Evolutionary conservation across 2,888 invertebrate species (phyloP).

Genomic region (Pandemis corylana): DNA sequence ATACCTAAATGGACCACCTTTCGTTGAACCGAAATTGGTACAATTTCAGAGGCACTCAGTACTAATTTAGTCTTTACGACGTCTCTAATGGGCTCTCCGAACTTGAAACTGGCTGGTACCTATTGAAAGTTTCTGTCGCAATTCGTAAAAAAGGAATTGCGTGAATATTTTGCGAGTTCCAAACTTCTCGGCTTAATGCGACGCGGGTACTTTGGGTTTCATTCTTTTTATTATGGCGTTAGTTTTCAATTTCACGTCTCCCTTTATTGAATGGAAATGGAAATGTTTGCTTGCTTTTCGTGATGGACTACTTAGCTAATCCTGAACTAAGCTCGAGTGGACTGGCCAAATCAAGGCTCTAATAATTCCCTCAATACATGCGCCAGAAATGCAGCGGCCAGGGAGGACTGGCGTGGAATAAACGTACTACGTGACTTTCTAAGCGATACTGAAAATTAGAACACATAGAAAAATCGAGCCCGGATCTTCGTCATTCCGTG

Average conservation of each 20-base stretch:
- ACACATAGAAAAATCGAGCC: no score
- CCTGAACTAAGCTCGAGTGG: no score
- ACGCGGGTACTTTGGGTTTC: neutral
- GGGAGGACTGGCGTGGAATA: no score
- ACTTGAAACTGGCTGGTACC: constrained; percentile 27
- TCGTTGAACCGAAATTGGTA: constrained; percentile 31
- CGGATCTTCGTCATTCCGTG: no score
- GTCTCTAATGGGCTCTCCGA: constrained; percentile 33
- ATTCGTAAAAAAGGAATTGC: constrained; percentile 23
- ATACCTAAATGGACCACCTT: constrained; percentile 7
- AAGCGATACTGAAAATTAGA: no score
- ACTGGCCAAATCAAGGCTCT: no score
- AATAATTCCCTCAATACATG: no score
- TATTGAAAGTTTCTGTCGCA: constrained; percentile 28
- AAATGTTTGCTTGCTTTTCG: neutral
- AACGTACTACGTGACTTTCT: no score
- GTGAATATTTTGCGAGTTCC: constrained; percentile 3
- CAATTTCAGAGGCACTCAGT: constrained; percentile 27
- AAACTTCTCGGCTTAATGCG: neutral
- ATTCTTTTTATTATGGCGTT: neutral
- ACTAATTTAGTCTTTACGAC: constrained; percentile 41
- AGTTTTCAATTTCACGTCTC: neutral
- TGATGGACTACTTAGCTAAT: no score
- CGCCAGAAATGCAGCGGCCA: no score
- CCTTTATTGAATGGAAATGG: neutral